Evolutionary conservation across 2,797 vertebrate genomes (phyloP), one percentile per base, ranked within the genome.

Genomic region (Philypnodon macrostomus): DNA sequence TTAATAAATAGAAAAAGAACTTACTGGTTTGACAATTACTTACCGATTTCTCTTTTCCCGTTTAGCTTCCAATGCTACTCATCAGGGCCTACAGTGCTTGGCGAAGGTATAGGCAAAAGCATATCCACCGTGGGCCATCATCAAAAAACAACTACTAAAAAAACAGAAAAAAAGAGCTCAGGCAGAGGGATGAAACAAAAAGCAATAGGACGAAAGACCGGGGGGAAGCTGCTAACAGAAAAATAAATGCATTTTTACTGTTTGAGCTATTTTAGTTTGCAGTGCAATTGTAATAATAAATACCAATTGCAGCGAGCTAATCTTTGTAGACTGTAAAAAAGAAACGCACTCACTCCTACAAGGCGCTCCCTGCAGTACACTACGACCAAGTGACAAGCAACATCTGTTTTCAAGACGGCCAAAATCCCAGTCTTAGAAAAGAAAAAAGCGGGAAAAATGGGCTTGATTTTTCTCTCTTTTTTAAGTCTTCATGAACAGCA

Each of bases 361-460:
- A 88, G 84, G 90, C 88, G 87, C 86, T 78, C 71, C 75, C 87
- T 88, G 78, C 86, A 88, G 87, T 86, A 83, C 83, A 88, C 87
- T 86, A 83, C 83, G 82, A 88, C 80, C 84, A 88, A 91, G 90
- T 87, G 88, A 93, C 90, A 93, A 87, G 88, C 86, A 92, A 92
- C 91, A 94, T 93, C 91, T 95, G 91, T 91, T 92, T 93, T 88
- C 85, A 88, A 65, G 85, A 81, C 63, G 89, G 88, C 89, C 90
- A 90, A 88, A 77, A 89, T 85, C 75, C 67, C 64, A 88, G 85
- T 87, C 86, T 89, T 73, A 48, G 52, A 56, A 66, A 61, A 41
- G 30, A 71, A 77, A 81, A 63, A 58, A 58, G 80, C 61, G 72
- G 15, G 53, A 77, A 81, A 87, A 85, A 87, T 81, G 84, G 81